Percentiles rank a stretch among this genome's conserved stretches.
Evolutionary conservation across 1,140 invertebrate species (phyloP).

Genomic region (Megathymus violae): DNA sequence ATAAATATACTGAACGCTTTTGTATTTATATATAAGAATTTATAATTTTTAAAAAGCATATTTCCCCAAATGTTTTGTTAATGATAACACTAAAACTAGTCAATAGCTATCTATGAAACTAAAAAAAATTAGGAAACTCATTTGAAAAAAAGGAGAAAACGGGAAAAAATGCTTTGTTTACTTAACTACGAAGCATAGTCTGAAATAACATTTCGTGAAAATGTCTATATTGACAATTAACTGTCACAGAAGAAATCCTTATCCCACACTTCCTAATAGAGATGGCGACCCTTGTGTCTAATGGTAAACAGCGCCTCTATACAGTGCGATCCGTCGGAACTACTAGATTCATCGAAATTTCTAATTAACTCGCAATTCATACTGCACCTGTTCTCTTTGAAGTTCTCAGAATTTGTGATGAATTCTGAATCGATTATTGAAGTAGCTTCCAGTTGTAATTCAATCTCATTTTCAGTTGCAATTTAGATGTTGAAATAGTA

Average conservation of each 20-base stretch:
- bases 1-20: no score
- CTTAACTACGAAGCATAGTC: no score
- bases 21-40: no score
- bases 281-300: background rate
- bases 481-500: background rate
- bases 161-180: no score
- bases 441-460: conserved; percentile 1
- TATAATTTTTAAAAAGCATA: no score
- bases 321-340: background rate
- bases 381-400: conserved; percentile 7
- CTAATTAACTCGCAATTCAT: conserved; percentile 26
- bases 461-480: background rate
- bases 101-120: no score
- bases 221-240: no score
- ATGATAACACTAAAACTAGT: no score
- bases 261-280: background rate
- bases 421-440: background rate
- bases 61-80: no score
- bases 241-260: background rate
- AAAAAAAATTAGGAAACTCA: no score
- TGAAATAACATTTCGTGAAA: no score
- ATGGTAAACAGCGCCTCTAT: conserved; percentile 8
- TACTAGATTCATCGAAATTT: conserved; percentile 22
- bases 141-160: no score
- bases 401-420: conserved; percentile 2